Evolutionary conservation across 1,140 invertebrate genomes (phyloP).

Genomic region (Brachionus angularis): DNA sequence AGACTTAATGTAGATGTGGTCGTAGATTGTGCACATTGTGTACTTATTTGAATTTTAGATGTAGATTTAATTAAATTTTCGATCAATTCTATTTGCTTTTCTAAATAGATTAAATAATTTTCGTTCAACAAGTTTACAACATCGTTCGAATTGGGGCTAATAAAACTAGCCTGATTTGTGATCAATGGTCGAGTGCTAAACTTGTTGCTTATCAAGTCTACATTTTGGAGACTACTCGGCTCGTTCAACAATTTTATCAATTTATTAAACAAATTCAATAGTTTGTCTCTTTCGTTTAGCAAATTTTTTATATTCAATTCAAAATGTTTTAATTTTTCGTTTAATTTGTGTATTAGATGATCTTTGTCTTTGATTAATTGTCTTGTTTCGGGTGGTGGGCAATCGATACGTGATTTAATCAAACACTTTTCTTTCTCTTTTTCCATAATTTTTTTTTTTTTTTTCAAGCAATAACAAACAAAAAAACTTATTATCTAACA

Average conservation of each 20-base stretch:
- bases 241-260: not conserved
- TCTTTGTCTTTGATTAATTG: constrained; percentile 38
- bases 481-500: too few species aligned
- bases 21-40: not conserved
- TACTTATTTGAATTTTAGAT: not conserved
- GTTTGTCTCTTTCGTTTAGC: constrained; percentile 1
- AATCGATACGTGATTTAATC: constrained; percentile 37
- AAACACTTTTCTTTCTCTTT: constrained; percentile 7
- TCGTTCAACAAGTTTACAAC: too few species aligned
- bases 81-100: too few species aligned
- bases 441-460: constrained; percentile 1
- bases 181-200: too few species aligned
- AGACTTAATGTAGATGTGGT: not conserved
- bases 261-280: constrained; percentile 18
- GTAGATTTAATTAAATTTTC: too few species aligned
- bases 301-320: not conserved
- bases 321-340: constrained; percentile 4
- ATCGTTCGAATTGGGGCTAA: too few species aligned
- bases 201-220: not conserved
- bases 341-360: not conserved
- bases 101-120: too few species aligned
- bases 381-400: constrained; percentile 31
- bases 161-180: too few species aligned
- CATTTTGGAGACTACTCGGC: not conserved
- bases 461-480: too few species aligned